Evolutionary conservation across 2,888 invertebrate species (phyloP), one percentile per base, ranked within the genome.

Genomic region (Erynnis tages): DNA sequence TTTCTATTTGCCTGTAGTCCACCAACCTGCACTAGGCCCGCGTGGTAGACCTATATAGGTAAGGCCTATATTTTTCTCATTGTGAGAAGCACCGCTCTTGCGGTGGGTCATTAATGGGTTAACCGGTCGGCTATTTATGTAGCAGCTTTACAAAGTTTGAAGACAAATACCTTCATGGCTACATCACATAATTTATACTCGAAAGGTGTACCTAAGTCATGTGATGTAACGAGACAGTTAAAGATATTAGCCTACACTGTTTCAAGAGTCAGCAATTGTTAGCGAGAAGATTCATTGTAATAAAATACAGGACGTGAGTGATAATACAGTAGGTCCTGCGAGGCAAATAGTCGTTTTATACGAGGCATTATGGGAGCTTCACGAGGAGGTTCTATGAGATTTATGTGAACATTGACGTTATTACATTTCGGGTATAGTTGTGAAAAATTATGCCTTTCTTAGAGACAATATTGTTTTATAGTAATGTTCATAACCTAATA

Each of bases 291-390:
- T 79, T 78, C 77, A 81, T 79, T 59, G 63, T 53, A 57, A 74
- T 76, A 79, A 79, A 78, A 80, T 79, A 76, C 73, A 70, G 69
- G 65, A 72, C 61, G 67, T 61, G 61, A 63, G 71, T 71, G 76
- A 71, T 79, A 79, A 80, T 79, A 66, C 67, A 61, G 63, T 62
- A 65, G 54, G 35, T 37, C 34, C 67, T 59, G 63, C 55, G 59
- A 57, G 56, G 74, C 69, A 79, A 79, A 82, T 79, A 73, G 79
- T 69, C 59, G 68, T 77, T 79, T 80, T 82, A 82, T 80, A 79
- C 81, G 64, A 58, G 63, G 66, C 69, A 70, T 67, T 54, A 62
- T 57, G 58, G 59, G 59, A 66, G 45, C 25, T 45, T 45, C 45
- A 45, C 34, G 44, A 13, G 32, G 45, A 35, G 23, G 34, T 35